phyloP scores from a whole-genome alignment of 2,797 vertebrate genomes.

The Pseudochromis fuscus region DNA sequence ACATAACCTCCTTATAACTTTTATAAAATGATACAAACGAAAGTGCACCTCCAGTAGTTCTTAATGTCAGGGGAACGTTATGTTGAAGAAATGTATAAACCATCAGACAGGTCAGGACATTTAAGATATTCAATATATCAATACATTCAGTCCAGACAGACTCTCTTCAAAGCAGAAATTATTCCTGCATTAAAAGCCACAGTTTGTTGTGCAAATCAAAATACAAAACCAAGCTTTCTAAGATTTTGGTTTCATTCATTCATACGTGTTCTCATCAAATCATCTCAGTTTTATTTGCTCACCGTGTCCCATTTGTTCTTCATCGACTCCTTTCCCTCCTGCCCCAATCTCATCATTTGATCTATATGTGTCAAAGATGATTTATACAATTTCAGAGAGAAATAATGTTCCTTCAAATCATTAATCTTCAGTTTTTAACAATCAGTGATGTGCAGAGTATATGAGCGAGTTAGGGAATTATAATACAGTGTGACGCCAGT shows the following conservation, averaged over 20 bases:
- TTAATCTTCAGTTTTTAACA: conserved; percentile 73
- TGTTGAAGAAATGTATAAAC: conserved; percentile 13
- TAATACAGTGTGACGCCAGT: conserved; percentile 64
- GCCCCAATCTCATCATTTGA: conserved; percentile 48
- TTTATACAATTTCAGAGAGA: conserved; percentile 59
- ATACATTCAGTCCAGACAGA: conserved; percentile 21
- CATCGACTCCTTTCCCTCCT: conserved; percentile 11
- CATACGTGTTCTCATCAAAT: conserved; percentile 37
- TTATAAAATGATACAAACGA: too few species aligned
- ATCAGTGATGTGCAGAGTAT: conserved; percentile 42
- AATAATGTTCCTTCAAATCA: conserved; percentile 66
- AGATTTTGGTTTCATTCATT: conserved; percentile 28
- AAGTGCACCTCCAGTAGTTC: too few species aligned
- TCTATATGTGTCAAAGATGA: conserved; percentile 70
- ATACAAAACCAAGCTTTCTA: conserved; percentile 7
- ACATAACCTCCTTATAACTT: too few species aligned
- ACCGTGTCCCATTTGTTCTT: conserved; percentile 36
- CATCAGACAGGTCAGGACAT: conserved; percentile 8
- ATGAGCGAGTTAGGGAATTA: conserved; percentile 59
- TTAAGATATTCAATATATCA: conserved; percentile 42
- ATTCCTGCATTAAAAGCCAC: conserved; percentile 1
- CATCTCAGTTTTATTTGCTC: conserved; percentile 39
- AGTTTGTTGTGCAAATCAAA: conserved; percentile 30
- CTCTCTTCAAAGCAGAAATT: conserved; percentile 23
- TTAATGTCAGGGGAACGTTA: too few species aligned